Evolutionary conservation across 2,113 vertebrate genomes (phyloP), one percentile per base, ranked within the genome.

Genomic region (Istiophorus platypterus): DNA sequence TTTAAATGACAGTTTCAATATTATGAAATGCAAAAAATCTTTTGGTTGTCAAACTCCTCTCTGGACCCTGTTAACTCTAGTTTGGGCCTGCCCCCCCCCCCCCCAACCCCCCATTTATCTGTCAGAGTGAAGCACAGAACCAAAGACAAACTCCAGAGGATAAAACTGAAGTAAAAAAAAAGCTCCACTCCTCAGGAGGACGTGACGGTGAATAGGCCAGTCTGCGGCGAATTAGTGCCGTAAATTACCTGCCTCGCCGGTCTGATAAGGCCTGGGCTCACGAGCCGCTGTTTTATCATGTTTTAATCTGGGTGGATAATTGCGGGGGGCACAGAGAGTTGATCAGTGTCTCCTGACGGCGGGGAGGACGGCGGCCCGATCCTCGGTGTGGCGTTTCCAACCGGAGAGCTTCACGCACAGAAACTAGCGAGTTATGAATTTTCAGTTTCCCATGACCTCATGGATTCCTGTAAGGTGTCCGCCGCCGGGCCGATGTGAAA

Each of bases 371-470:
- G 61, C 27, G 29, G 26, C 82, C 80, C 42, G 52, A 45, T 39
- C 72, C 56, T 66, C 17, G 62, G 68, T 66, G 74, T 84, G 80
- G 89, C 69, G 84, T 89, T 85, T 89, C 88, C 73, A 24, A 78
- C 29, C 57, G 47, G 71, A 84, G 71, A 76, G 49, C 39, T 62
- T 34, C 0, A 3, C 11, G 29, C 82, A 82, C 82, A 64, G 71
- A 77, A 86, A 85, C 79, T 76, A 81, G 70, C 65, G 45, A 76
- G 70, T 85, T 78, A 66, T 87, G 88, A 86, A 88, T 81, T 78
- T 90, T 76, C 70, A 82, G 83, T 81, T 95, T 94, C 94, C 91
- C 92, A 95, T 95, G 94, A 94, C 91, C 93, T 95, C 94, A 94
- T 90, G 62, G 91, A 90, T 90, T 91, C 91, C 92, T 91, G 90